Evolutionary conservation across 2,113 vertebrate species (phyloP).

Genomic region (Datnioides undecimradiatus): DNA sequence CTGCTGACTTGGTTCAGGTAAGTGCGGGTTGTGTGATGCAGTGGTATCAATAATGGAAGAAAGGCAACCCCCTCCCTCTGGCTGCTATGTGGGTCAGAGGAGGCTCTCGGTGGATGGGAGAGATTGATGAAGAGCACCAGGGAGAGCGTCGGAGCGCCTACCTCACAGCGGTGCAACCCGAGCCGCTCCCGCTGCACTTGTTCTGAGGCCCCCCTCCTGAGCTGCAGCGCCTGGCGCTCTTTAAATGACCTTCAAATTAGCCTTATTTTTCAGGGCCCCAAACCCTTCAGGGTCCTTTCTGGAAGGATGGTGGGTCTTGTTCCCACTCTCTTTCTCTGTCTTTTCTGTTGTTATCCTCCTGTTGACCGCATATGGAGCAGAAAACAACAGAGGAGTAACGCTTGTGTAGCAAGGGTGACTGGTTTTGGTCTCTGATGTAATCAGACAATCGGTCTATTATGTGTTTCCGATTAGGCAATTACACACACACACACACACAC

Average conservation of each 20-base stretch:
- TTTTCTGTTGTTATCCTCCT: constrained; percentile 47
- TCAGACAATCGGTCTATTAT: constrained; percentile 45
- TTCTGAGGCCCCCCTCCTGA: constrained; percentile 75
- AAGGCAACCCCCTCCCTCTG: constrained; percentile 73
- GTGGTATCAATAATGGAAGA: constrained; percentile 86
- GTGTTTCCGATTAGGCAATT: constrained; percentile 24
- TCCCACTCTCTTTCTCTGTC: constrained; percentile 51
- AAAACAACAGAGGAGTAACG: constrained; percentile 33
- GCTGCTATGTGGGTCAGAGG: constrained; percentile 85
- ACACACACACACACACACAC: background rate
- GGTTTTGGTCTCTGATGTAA: constrained; percentile 53
- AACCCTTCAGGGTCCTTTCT: constrained; percentile 72
- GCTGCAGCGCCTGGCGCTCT: constrained; percentile 77
- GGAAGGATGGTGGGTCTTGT: constrained; percentile 53
- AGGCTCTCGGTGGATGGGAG: constrained; percentile 81
- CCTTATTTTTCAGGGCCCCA: constrained; percentile 75
- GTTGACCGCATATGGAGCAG: constrained; percentile 29
- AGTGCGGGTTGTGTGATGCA: constrained; percentile 79
- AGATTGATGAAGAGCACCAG: constrained; percentile 86
- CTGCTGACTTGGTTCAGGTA: constrained; percentile 74
- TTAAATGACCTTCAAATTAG: constrained; percentile 87
- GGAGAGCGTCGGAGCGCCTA: constrained; percentile 74
- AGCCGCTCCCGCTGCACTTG: constrained; percentile 72
- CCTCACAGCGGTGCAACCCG: constrained; percentile 69
- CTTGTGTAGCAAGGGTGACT: constrained; percentile 20